phyloP scores from a whole-genome alignment of 2,113 vertebrate genomes.

The Scomber japonicus region DNA sequence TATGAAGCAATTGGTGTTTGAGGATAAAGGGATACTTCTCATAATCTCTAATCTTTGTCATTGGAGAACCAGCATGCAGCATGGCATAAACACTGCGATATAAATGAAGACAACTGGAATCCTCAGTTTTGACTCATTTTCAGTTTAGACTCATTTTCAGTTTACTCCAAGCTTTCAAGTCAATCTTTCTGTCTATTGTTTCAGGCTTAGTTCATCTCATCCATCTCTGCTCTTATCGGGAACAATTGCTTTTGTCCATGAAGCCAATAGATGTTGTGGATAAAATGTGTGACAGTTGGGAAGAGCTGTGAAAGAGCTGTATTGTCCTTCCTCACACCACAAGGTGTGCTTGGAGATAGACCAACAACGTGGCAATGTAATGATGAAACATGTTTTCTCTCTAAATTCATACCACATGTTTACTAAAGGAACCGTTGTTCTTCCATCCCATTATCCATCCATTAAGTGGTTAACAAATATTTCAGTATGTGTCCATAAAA shows the following conservation, averaged over 20 bases:
- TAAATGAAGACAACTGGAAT: slow-evolving; percentile 34
- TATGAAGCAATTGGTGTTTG: slow-evolving; percentile 75
- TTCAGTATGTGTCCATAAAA: slow-evolving; percentile 26
- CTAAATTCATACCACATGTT: slow-evolving; percentile 37
- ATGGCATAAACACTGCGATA: slow-evolving; percentile 12
- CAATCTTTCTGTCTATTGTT: slow-evolving; percentile 19
- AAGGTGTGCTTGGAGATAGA: slow-evolving; percentile 69
- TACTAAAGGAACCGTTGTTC: slow-evolving; percentile 49
- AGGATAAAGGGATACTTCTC: slow-evolving; percentile 73
- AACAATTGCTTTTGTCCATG: slow-evolving; percentile 80
- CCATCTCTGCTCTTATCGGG: slow-evolving; percentile 19
- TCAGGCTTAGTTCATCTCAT: slow-evolving; percentile 24
- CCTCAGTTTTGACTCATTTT: neutral
- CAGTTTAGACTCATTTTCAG: neutral
- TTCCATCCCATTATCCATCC: slow-evolving; percentile 1
- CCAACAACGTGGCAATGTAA: slow-evolving; percentile 26
- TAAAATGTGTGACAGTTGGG: slow-evolving; percentile 71
- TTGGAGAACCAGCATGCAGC: neutral
- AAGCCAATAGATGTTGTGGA: slow-evolving; percentile 58
- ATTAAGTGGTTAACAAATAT: slow-evolving; percentile 24
- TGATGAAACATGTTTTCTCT: slow-evolving; percentile 29
- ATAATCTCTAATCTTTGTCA: slow-evolving; percentile 41
- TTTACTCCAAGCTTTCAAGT: slow-evolving; percentile 2
- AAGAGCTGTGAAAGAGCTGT: slow-evolving; percentile 59
- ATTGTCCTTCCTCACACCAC: slow-evolving; percentile 69